Conservation (phyloP, 2,113 vertebrate genomes). For the Cyprinus carpio region DNA sequence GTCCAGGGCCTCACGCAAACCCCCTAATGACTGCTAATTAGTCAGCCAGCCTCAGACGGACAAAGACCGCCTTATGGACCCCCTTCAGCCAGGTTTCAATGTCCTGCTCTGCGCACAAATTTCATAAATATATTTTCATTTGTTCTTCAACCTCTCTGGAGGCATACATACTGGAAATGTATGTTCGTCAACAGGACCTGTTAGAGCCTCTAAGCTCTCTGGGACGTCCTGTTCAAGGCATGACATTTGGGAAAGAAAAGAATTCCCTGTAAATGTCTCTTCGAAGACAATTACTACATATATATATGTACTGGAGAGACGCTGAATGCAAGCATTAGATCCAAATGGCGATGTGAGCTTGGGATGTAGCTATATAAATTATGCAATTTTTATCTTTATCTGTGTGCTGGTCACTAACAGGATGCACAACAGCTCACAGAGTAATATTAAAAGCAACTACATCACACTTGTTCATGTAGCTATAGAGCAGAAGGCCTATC, state of each 20-base stretch:
- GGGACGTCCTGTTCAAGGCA: conserved; percentile 25
- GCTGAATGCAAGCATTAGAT: background rate
- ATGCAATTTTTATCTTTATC: background rate
- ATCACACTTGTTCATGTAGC: background rate
- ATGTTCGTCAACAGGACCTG: conserved; percentile 44
- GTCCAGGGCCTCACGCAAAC: conserved; percentile 71
- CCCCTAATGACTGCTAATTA: conserved; percentile 82
- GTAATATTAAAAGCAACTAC: background rate
- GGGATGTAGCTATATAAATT: background rate
- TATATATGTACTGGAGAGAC: background rate
- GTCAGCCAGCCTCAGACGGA: conserved; percentile 65
- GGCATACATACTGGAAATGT: background rate
- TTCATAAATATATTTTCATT: background rate
- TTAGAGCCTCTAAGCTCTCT: conserved; percentile 24
- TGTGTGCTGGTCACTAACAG: background rate
- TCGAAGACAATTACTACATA: background rate
- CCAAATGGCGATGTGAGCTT: background rate
- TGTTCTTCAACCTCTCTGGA: background rate
- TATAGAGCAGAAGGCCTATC: background rate
- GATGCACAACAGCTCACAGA: background rate
- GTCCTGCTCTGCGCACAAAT: conserved; percentile 17
- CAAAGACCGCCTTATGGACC: conserved; percentile 70
- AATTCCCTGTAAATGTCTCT: background rate
- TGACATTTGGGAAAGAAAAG: background rate
- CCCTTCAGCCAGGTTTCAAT: conserved; percentile 16